These are phyloP conservation scores for Hydrocynus forskahlii DNA, from an alignment of 2,797 vertebrate genomes.

Conservation along the genomic window DNA sequence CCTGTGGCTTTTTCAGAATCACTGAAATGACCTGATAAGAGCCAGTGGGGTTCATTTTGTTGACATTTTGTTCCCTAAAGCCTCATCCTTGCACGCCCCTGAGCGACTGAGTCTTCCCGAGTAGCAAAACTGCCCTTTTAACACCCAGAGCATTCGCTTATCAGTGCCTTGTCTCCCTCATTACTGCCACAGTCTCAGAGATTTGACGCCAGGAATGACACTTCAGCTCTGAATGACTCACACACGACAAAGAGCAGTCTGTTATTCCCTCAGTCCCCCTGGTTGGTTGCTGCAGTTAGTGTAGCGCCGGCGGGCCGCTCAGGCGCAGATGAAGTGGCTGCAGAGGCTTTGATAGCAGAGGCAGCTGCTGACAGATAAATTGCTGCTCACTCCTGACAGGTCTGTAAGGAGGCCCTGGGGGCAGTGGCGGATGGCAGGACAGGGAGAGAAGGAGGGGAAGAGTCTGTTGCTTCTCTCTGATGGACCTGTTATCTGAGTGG, in stretches of 20 bases:
- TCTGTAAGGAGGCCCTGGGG: constrained; percentile 30
- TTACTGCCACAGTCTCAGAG: constrained; percentile 20
- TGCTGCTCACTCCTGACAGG: constrained; percentile 72
- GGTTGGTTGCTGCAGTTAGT: constrained; percentile 56
- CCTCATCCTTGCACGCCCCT: not conserved
- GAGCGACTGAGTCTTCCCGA: not conserved
- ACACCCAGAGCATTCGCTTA: constrained; percentile 40
- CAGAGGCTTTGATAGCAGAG: constrained; percentile 56
- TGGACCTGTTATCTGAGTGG: constrained; percentile 2
- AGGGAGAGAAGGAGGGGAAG: not conserved
- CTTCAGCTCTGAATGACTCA: constrained; percentile 65
- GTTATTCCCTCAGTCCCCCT: constrained; percentile 46
- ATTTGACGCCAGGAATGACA: constrained; percentile 60
- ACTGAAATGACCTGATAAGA: not conserved
- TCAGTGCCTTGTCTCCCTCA: constrained; percentile 61
- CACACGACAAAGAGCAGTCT: constrained; percentile 61
- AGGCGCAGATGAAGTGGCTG: constrained; percentile 69
- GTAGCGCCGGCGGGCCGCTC: constrained; percentile 64
- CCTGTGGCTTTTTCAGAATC: not conserved
- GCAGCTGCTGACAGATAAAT: constrained; percentile 81
- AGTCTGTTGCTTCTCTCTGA: constrained; percentile 1
- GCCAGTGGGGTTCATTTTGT: not conserved
- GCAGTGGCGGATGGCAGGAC: constrained; percentile 9
- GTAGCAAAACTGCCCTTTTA: constrained; percentile 44
- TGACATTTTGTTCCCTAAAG: constrained; percentile 21